Conservation (phyloP, 2,888 invertebrate species). For the Watsonalla cultraria region DNA sequence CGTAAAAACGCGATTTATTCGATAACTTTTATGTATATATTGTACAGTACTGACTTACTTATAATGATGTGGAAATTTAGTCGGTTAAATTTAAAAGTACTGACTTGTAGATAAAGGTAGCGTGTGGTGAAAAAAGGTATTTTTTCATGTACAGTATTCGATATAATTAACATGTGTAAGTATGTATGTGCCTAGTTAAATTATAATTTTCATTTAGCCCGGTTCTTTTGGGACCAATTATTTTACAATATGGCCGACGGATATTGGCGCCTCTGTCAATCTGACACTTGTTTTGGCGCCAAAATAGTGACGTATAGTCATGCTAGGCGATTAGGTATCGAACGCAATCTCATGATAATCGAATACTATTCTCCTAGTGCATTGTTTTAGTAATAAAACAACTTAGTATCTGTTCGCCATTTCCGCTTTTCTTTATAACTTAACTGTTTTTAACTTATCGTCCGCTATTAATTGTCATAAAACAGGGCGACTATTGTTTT, state of each 20-base stretch:
- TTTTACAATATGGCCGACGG: not conserved
- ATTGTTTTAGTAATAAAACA: too few species aligned
- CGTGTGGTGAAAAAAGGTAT: slow-evolving; percentile 2
- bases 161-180: slow-evolving; percentile 12
- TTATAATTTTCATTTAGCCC: slow-evolving; percentile 15
- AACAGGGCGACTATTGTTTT: too few species aligned
- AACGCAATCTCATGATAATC: too few species aligned
- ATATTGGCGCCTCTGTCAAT: not conserved
- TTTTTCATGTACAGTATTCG: slow-evolving; percentile 17
- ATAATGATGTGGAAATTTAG: slow-evolving; percentile 9
- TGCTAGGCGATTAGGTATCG: too few species aligned
- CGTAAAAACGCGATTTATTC: slow-evolving; percentile 5
- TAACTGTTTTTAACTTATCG: too few species aligned
- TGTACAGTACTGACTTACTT: slow-evolving; percentile 16
- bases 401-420: too few species aligned
- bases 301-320: not conserved
- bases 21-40: slow-evolving; percentile 18
- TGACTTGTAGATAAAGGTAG: slow-evolving; percentile 18
- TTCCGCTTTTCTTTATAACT: too few species aligned
- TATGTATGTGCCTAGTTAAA: slow-evolving; percentile 28
- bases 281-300: not conserved
- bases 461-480: too few species aligned
- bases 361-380: too few species aligned
- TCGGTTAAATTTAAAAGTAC: slow-evolving; percentile 15
- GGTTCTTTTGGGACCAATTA: not conserved